Evolutionary conservation across 2,888 invertebrate species (phyloP).

Genomic region (Leptopilina syphax): DNA sequence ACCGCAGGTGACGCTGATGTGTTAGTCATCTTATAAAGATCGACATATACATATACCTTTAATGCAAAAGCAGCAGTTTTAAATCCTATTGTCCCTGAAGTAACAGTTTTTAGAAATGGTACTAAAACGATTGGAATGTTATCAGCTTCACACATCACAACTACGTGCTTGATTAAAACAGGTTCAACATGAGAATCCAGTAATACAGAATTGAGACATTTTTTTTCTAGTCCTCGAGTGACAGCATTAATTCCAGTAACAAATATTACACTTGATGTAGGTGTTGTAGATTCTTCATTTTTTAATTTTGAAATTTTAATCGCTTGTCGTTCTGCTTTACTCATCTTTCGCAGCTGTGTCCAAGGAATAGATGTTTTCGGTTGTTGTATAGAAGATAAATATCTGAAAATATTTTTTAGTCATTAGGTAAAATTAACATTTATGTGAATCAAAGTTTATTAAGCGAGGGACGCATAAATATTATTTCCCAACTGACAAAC

Average conservation of each 20-base stretch:
- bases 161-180: constrained; percentile 67
- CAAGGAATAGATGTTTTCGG: constrained; percentile 59
- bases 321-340: constrained; percentile 61
- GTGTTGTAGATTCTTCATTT: constrained; percentile 12
- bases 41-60: constrained; percentile 63
- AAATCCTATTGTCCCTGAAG: constrained; percentile 64
- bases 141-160: constrained; percentile 69
- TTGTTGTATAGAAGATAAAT: constrained; percentile 60
- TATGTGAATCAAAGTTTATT: too few relatives aligned
- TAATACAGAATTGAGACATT: constrained; percentile 64
- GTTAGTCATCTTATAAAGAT: too few relatives aligned
- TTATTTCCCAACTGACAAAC: too few relatives aligned
- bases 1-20: too few relatives aligned
- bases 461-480: too few relatives aligned
- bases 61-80: constrained; percentile 66
- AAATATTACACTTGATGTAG: constrained; percentile 61
- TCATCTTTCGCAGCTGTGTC: constrained; percentile 62
- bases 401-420: constrained; percentile 54
- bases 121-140: constrained; percentile 68
- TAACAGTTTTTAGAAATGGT: constrained; percentile 66
- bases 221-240: constrained; percentile 70
- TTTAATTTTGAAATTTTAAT: constrained; percentile 54
- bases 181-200: constrained; percentile 69
- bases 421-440: too few relatives aligned
- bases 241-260: constrained; percentile 70